phyloP scores from a whole-genome alignment of 2,797 vertebrate species.

The Lepilemur ruficaudatus region DNA sequence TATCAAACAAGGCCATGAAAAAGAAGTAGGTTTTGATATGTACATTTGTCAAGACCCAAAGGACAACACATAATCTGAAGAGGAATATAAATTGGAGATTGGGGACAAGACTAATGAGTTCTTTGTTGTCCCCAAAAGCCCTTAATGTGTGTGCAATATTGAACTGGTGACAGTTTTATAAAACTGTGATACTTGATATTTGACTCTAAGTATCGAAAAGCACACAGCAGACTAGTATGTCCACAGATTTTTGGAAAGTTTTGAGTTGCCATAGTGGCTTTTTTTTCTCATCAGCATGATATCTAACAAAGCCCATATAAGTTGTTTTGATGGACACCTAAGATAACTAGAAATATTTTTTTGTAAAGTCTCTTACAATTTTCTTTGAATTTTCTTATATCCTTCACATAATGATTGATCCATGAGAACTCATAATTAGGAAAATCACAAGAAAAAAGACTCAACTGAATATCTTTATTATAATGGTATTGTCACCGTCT shows the following conservation, averaged over 20 bases:
- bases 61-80: not conserved
- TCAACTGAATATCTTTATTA: not conserved
- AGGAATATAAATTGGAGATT: not conserved
- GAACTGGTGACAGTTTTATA: slow-evolving; percentile 1
- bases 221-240: not conserved
- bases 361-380: not conserved
- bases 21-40: not conserved
- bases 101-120: not conserved
- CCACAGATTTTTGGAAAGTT: not conserved
- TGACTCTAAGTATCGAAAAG: slow-evolving; percentile 39
- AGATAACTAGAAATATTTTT: not conserved
- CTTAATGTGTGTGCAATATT: not conserved
- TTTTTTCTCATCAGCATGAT: not conserved
- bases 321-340: not conserved
- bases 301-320: not conserved
- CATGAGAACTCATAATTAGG: not conserved
- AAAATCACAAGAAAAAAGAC: not conserved
- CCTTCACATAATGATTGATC: not conserved
- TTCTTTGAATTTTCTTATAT: not conserved
- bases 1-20: not conserved
- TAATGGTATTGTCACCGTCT: not conserved
- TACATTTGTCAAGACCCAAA: not conserved
- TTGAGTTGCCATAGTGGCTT: not conserved
- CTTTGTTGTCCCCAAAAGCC: not conserved
- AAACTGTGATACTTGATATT: not conserved